phyloP scores from a whole-genome alignment of 2,113 vertebrate species.

The Chaetodon trifascialis region DNA sequence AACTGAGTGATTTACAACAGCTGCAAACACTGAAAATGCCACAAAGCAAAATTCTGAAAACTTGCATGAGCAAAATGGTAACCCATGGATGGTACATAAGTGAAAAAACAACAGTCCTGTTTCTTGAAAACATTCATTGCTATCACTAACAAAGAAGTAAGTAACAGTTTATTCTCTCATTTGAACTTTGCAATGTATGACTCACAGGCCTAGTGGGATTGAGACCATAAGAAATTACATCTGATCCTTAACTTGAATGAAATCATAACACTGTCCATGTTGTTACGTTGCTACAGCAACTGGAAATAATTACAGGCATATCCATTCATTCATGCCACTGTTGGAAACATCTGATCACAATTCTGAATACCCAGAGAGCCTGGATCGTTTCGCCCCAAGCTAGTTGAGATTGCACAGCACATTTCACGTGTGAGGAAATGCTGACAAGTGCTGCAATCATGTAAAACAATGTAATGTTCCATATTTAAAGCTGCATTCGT shows the following conservation, averaged over 20 bases:
- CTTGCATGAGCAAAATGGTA: background rate
- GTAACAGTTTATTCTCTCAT: slow-evolving; percentile 4
- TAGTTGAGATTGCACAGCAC: slow-evolving; percentile 8
- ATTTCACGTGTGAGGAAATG: slow-evolving; percentile 10
- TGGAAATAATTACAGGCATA: slow-evolving; percentile 74
- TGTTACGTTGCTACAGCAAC: slow-evolving; percentile 74
- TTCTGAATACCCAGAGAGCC: slow-evolving; percentile 41
- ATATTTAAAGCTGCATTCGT: slow-evolving; percentile 8
- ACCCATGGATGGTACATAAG: background rate
- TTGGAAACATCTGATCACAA: slow-evolving; percentile 69
- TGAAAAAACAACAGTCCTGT: background rate
- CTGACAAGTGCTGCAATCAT: background rate
- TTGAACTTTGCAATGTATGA: slow-evolving; percentile 39
- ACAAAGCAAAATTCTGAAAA: background rate
- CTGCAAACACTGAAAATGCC: background rate
- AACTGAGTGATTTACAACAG: background rate
- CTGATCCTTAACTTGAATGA: slow-evolving; percentile 49
- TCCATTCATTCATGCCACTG: slow-evolving; percentile 50
- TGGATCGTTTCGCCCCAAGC: slow-evolving; percentile 24
- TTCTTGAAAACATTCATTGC: background rate
- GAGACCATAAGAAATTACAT: slow-evolving; percentile 56
- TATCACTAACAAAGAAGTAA: slow-evolving; percentile 11
- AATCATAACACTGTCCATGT: slow-evolving; percentile 63
- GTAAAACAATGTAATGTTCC: background rate
- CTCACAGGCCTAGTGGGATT: slow-evolving; percentile 38